A percentile compares a stretch with the other conserved stretches of the same genome.
These are phyloP conservation scores for Nebria salina DNA, from an alignment of 2,888 invertebrate species.

Conservation along the genomic window DNA sequence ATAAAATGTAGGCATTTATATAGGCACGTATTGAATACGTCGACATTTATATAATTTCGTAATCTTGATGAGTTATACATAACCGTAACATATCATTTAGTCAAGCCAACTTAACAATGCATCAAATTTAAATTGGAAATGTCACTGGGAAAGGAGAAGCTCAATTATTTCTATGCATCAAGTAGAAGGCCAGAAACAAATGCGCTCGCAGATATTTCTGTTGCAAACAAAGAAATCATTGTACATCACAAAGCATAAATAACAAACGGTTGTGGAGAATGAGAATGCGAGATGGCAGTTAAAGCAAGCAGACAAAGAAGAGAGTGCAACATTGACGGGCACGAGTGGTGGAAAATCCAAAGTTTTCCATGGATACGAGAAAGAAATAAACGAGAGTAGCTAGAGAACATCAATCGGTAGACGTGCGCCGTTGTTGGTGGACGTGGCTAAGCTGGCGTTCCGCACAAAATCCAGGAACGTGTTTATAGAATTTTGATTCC, in stretches of 20 bases:
- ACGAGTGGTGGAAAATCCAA: constrained; percentile 29
- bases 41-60: neutral
- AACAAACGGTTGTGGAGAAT: constrained; percentile 8
- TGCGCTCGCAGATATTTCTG: neutral
- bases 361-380: constrained; percentile 25
- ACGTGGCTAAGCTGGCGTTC: neutral
- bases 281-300: neutral
- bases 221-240: neutral
- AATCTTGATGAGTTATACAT: neutral
- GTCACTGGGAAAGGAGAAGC: constrained; percentile 5
- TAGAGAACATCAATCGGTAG: constrained; percentile 29
- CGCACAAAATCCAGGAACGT: neutral
- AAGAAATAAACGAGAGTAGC: constrained; percentile 17
- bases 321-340: constrained; percentile 27
- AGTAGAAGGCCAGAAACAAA: constrained; percentile 6
- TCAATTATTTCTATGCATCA: constrained; percentile 8
- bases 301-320: constrained; percentile 6
- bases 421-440: neutral
- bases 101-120: constrained; percentile 1
- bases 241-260: constrained; percentile 20
- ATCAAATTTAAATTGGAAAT: constrained; percentile 10
- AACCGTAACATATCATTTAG: neutral
- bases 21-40: neutral
- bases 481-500: neutral
- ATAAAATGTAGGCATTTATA: neutral